phyloP scores from a whole-genome alignment of 2,888 invertebrate species.

The Loripinus fragilis region DNA sequence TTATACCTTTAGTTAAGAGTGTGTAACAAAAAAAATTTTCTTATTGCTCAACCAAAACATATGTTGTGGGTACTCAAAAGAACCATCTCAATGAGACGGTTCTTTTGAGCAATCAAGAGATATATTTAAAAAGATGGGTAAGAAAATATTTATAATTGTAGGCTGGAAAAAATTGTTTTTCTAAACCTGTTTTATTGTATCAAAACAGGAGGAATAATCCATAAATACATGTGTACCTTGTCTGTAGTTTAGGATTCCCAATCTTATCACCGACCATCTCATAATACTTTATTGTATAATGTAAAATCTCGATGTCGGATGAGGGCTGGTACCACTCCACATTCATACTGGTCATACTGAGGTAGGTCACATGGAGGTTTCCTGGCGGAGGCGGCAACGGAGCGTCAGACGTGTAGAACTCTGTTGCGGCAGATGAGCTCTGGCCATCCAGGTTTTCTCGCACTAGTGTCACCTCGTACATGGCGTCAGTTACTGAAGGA shows the following conservation, averaged over 20 bases:
- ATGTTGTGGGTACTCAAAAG: too few relatives aligned
- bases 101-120: too few relatives aligned
- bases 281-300: constrained; percentile 66
- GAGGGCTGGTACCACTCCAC: constrained; percentile 66
- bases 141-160: too few relatives aligned
- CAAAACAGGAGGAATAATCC: too few relatives aligned
- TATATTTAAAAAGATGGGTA: too few relatives aligned
- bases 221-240: too few relatives aligned
- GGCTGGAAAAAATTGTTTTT: too few relatives aligned
- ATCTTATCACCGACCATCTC: neutral
- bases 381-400: constrained; percentile 60
- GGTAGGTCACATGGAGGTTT: constrained; percentile 48
- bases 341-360: constrained; percentile 48
- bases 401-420: constrained; percentile 63
- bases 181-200: too few relatives aligned
- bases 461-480: constrained; percentile 68
- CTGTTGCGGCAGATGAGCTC: constrained; percentile 59
- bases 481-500: neutral
- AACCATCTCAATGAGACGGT: too few relatives aligned
- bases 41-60: too few relatives aligned
- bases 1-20: too few relatives aligned
- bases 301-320: constrained; percentile 32
- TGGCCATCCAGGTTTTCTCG: constrained; percentile 52
- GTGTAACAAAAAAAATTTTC: too few relatives aligned
- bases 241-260: neutral